These are phyloP conservation scores for Palythoa grandiflora DNA, from an alignment of 92 coral and sea anemone genomes.

Conservation along the genomic window DNA sequence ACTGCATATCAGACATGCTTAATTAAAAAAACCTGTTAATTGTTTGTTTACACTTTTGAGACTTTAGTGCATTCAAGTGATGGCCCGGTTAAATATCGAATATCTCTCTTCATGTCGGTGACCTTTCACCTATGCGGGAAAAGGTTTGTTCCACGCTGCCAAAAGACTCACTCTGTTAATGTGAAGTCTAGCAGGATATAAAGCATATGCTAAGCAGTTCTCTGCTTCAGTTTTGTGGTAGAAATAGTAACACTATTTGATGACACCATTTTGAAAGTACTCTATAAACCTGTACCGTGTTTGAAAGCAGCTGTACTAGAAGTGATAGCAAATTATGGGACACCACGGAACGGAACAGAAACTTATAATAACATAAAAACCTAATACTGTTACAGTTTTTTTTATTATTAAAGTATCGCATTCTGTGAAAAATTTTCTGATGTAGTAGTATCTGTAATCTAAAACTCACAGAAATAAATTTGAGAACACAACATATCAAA, in stretches of 20 bases:
- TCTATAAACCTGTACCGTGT: neutral
- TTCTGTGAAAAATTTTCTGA: neutral
- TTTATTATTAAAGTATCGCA: neutral
- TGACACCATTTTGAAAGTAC: neutral
- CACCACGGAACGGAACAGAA: neutral
- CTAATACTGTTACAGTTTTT: too few relatives aligned
- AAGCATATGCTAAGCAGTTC: neutral
- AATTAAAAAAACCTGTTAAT: too few relatives aligned
- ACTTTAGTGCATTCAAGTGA: neutral
- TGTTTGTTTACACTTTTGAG: neutral
- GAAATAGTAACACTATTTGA: neutral
- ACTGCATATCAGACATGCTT: too few relatives aligned
- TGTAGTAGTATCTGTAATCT: neutral
- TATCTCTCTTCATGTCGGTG: neutral
- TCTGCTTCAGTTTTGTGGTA: neutral
- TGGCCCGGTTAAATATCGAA: neutral
- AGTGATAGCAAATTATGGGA: neutral
- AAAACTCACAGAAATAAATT: neutral
- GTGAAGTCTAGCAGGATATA: neutral
- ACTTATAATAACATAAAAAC: neutral
- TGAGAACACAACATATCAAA: neutral
- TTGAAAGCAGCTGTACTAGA: neutral
- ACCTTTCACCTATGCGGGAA: neutral
- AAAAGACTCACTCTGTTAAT: neutral
- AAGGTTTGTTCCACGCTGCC: neutral